Evolutionary conservation across 2,888 invertebrate genomes (phyloP).

Genomic region (Linnaemya tessellans): DNA sequence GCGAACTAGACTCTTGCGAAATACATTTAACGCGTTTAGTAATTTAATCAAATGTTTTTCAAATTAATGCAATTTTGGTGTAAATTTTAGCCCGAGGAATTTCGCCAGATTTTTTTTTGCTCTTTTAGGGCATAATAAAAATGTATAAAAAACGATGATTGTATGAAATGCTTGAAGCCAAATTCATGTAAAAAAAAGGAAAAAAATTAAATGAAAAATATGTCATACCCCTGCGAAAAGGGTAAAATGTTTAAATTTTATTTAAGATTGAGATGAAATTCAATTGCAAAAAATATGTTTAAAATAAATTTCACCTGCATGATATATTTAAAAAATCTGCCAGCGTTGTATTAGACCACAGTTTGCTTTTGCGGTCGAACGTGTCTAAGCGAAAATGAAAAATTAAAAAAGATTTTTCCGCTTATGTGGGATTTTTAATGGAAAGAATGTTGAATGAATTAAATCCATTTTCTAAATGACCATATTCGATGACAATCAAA

Average conservation of each 20-base stretch:
- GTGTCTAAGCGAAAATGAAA: background rate
- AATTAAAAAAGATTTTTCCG: background rate
- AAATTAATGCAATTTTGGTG: constrained; percentile 65
- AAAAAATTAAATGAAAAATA: constrained; percentile 35
- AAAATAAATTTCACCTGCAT: background rate
- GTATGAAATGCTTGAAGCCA: constrained; percentile 28
- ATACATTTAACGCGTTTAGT: constrained; percentile 51
- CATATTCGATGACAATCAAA: too few species aligned
- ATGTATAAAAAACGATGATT: constrained; percentile 10
- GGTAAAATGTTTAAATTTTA: constrained; percentile 24
- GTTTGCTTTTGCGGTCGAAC: too few species aligned
- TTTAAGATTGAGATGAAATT: constrained; percentile 3
- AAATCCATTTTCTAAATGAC: too few species aligned
- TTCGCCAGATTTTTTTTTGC: constrained; percentile 11
- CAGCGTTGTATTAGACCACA: too few species aligned
- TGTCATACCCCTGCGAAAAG: constrained; percentile 24
- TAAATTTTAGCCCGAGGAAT: constrained; percentile 55
- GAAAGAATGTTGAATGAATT: too few species aligned
- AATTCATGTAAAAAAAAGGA: constrained; percentile 1
- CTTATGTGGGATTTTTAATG: too few species aligned
- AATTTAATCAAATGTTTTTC: constrained; percentile 57
- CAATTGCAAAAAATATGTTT: background rate
- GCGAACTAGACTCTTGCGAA: constrained; percentile 53
- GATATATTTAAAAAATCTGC: constrained; percentile 8
- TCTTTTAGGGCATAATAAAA: background rate